Base-by-base conservation (phyloP, 2,113 vertebrate species). In the Deroptyus accipitrinus region DNA sequence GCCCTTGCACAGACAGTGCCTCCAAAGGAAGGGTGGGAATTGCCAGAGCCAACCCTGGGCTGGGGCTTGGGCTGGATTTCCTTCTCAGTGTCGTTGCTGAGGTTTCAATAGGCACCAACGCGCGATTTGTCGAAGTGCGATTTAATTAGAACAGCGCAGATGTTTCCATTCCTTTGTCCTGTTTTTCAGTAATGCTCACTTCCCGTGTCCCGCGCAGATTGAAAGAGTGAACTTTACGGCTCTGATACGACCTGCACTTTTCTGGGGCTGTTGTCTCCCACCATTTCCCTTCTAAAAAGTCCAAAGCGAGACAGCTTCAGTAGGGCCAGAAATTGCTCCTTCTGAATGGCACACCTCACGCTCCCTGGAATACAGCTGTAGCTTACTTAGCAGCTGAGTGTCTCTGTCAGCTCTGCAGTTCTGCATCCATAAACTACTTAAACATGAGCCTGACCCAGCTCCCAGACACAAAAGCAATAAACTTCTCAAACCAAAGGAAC, bases 101-200 rank as follows among this genome's bases (percentile, higher is more conserved):
- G 64, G 30, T 76, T 48, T 94, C n/a, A 83, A 84, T 10, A 77
- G n/a, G 54, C 39, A 86, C 54, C 11, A 63, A 59, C 10, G 19
- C 24, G 18, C 27, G 16, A 67, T 67, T 67, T 83, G 37, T 35
- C 88, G 41, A 69, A 86, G 33, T 25, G 54, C 44, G 70, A 59
- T 81, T 93, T 92, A 90, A 94, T 86, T 92, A 88, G 93, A 94
- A 51, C 42, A 93, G 72, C 68, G 35, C 72, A 90, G 93, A 88
- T 88, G 90, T 94, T 96, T 84, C 74, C 28, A 54, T 70, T 88
- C 17, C 63, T 88, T 88, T 72, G 89, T n/a, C 92, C 93, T 90
- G 57, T 62, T 96, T 95, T 75, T 51, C 76, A 41, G 35, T 46
- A 88, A 90, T 23, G 85, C 6, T 17, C 3, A 1, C 70, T 87